Base-by-base conservation (phyloP, 2,888 invertebrate genomes). In the Diogma glabrata region DNA sequence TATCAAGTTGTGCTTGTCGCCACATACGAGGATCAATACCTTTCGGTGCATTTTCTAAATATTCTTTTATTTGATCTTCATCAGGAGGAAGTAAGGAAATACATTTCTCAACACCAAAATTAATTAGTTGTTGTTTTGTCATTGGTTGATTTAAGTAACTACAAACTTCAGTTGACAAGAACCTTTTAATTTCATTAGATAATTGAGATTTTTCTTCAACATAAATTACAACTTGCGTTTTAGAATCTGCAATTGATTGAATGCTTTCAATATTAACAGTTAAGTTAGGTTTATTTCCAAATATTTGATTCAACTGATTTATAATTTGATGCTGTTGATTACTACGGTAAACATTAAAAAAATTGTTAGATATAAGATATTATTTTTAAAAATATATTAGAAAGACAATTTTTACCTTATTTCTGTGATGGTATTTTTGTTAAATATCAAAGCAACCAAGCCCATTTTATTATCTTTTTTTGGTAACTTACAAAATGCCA, bases 1-100 rank as follows among this genome's bases (percentile, higher is more conserved):
- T 99, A 63, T 96, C 95, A 23, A 84, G 73, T 62, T 93, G 92
- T 0, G 96, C 96, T 67, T 97, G 95, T 62, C 88, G 85, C 99
- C 99, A 99, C 60, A 96, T 75, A 54, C 91, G 76, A 47, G 84
- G 82, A 67, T 95, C 93, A 63, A 96, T 87, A 3, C 93, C 87
- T 56, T 81, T 77, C 1, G 95, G 96, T n/a, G 95, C 86, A 59
- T 81, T 85, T 60, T 89, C 87, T 53, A 95, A 72, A 70, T 96
- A 97, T 60, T 91, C 87, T 57, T 88, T 85, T 14, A 92, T 63
- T 63, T 87, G 84, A 53, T 84, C 82, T 50, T 83, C 84, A 57
- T 86, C 81, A 43, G 92, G 84, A 40, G 82, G 77, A 0, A 86
- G 79, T 64, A 86, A 78, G 12, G 93, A 75, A 54, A 81, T 75